Evolutionary conservation across 2,888 invertebrate genomes (phyloP).

Genomic region (Agrotis segetum): DNA sequence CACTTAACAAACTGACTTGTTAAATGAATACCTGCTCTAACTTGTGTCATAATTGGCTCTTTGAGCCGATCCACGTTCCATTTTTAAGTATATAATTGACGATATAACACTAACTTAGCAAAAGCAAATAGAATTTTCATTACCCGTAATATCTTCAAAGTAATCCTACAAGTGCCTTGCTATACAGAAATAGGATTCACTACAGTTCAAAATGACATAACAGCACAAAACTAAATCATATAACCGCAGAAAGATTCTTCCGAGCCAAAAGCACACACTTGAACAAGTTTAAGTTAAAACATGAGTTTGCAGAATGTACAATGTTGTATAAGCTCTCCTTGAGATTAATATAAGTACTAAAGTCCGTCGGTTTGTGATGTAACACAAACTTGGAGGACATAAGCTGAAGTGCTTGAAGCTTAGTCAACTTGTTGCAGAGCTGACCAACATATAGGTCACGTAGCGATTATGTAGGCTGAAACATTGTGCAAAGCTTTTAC

Average conservation of each 20-base stretch:
- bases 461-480: slow-evolving; percentile 1
- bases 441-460: slow-evolving; percentile 1
- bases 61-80: too few species aligned
- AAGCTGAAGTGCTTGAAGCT: slow-evolving; percentile 20
- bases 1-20: too few species aligned
- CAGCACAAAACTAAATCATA: background rate
- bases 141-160: too few species aligned
- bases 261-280: background rate
- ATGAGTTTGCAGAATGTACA: slow-evolving; percentile 14
- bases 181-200: background rate
- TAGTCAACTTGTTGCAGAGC: slow-evolving; percentile 31
- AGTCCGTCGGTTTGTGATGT: slow-evolving; percentile 20
- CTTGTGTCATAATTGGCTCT: too few species aligned
- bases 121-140: too few species aligned
- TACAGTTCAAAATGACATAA: background rate
- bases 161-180: background rate
- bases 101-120: too few species aligned
- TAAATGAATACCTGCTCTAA: too few species aligned
- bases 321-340: background rate
- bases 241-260: background rate
- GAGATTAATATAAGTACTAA: slow-evolving; percentile 12
- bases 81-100: too few species aligned
- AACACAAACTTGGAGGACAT: slow-evolving; percentile 17
- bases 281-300: background rate
- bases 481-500: background rate